Base-by-base conservation (phyloP, 2,888 invertebrate genomes). In the Augiades crinisus region DNA sequence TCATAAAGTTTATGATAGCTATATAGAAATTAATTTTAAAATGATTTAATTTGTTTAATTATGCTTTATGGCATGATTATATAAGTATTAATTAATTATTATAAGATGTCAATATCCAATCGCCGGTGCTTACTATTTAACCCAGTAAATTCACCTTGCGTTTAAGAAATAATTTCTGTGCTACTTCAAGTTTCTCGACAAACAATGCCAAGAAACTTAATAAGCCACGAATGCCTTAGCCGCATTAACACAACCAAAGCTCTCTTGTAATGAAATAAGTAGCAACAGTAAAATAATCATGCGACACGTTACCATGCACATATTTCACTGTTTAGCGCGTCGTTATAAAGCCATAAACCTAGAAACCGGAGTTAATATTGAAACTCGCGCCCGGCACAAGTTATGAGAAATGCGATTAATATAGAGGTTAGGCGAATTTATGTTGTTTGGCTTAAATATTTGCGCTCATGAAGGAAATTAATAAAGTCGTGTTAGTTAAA, bases 311-410 rank as follows among this genome's bases (percentile, higher is more conserved):
- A 55, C 41, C 59, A 69, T 63, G 65, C 67, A 68, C 74, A 78
- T 75, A 81, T 73, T 80, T 79, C 72, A 78, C 67, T 63, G 75
- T 71, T 81, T 79, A 78, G 74, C 81, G 75, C 75, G 81, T 81
- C 76, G 70, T 85, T 87, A 81, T 80, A 78, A 81, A 81, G 78
- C 75, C 81, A 73, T 87, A 88, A 88, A 86, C 85, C 87, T 75
- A 82, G 73, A 83, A 86, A 84, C 72, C 67, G 67, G 62, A 53
- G 60, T 62, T 67, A 61, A 65, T 63, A 64, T 60, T 61, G 65
- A 70, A 69, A 65, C 62, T 62, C 61, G 52, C 7, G 31, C 37
- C 40, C 59, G 70, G 70, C 51, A n/a, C 56, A 75, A 67, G 55
- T 56, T 33, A 56, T 34, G 60, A 64, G 58, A 40, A 22, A 6